Percentiles rank a stretch among this genome's conserved stretches.
Evolutionary conservation across 2,113 vertebrate genomes (phyloP).

Genomic region (Peucedramus taeniatus): DNA sequence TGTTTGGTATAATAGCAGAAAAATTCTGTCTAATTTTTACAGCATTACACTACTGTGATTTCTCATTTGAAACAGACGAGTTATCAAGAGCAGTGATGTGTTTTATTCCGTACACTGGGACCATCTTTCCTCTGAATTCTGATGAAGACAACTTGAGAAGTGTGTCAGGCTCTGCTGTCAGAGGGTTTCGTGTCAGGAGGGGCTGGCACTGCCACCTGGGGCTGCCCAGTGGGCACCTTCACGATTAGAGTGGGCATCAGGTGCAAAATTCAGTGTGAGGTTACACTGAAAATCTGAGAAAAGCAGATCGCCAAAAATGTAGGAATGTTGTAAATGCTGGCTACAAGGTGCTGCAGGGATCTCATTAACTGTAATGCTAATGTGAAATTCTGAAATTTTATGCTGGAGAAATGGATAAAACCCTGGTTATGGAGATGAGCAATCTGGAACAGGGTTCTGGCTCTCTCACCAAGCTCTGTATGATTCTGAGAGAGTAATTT

Average conservation of each 20-base stretch:
- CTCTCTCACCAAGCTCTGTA: not conserved
- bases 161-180: not conserved
- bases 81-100: slow-evolving; percentile 56
- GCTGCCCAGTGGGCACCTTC: not conserved
- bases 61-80: slow-evolving; percentile 53
- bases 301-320: not conserved
- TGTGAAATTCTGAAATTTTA: not conserved
- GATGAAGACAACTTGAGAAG: not conserved
- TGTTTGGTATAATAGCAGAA: slow-evolving; percentile 76
- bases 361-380: not conserved
- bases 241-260: not conserved
- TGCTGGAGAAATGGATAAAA: not conserved
- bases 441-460: not conserved
- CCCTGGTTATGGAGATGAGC: not conserved
- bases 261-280: not conserved
- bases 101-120: slow-evolving; percentile 3
- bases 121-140: not conserved
- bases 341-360: not conserved
- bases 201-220: not conserved
- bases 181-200: not conserved
- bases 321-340: not conserved
- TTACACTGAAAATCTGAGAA: not conserved
- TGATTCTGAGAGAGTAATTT: not conserved
- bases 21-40: slow-evolving; percentile 78
- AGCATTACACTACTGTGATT: slow-evolving; percentile 65